phyloP scores from a whole-genome alignment of 2,888 invertebrate genomes.

The Biston betularia region DNA sequence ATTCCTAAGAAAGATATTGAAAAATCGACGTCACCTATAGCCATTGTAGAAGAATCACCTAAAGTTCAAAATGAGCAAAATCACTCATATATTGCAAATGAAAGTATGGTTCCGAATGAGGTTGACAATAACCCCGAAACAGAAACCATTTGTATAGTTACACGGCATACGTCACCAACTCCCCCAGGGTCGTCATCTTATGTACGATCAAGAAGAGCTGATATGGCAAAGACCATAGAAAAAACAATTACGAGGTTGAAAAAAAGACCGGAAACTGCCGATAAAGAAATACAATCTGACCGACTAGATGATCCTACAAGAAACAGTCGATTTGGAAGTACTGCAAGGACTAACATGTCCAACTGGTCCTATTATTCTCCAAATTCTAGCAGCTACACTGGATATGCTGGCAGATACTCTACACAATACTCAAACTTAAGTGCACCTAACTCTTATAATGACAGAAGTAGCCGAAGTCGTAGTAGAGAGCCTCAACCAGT shows the following conservation, averaged over 20 bases:
- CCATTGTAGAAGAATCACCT: constrained; percentile 52
- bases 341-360: constrained; percentile 86
- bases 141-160: constrained; percentile 88
- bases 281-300: constrained; percentile 91
- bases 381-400: constrained; percentile 70
- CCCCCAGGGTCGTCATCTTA: constrained; percentile 88
- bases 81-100: neutral
- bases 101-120: constrained; percentile 3
- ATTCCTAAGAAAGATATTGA: constrained; percentile 57
- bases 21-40: constrained; percentile 56
- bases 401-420: constrained; percentile 81
- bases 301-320: constrained; percentile 89
- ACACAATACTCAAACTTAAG: constrained; percentile 75
- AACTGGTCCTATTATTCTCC: constrained; percentile 89
- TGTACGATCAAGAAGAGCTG: constrained; percentile 89
- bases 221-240: constrained; percentile 90
- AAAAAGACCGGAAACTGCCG: constrained; percentile 85
- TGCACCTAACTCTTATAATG: constrained; percentile 61
- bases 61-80: constrained; percentile 44
- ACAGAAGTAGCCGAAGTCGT: constrained; percentile 72
- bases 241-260: constrained; percentile 88
- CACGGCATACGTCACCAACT: constrained; percentile 92
- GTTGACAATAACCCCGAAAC: constrained; percentile 71
- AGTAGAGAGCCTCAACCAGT: constrained; percentile 70
- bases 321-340: constrained; percentile 86